Percentiles rank a stretch among this genome's conserved stretches.
Conservation (phyloP, 2,888 invertebrate genomes). For the Dexiosoma caninum region DNA sequence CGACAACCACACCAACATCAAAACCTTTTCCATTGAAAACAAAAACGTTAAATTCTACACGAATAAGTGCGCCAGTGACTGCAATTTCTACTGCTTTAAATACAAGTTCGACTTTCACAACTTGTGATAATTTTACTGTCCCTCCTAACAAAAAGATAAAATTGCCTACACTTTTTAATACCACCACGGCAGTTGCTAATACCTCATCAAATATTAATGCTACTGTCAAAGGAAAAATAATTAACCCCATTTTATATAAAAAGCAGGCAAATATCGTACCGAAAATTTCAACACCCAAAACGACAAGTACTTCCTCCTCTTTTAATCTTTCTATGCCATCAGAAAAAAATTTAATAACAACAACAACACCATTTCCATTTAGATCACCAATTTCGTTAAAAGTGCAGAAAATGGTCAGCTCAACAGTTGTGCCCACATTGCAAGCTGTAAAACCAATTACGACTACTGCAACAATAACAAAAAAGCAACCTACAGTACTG, state of each 20-base stretch:
- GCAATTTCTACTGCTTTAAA: not conserved
- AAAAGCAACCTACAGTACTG: not conserved
- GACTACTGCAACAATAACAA: not conserved
- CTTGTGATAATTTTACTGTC: not conserved
- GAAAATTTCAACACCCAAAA: constrained; percentile 17
- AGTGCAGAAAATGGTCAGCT: constrained; percentile 11
- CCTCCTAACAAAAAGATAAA: constrained; percentile 11
- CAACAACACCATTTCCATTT: not conserved
- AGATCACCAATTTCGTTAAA: constrained; percentile 3
- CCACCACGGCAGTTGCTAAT: not conserved
- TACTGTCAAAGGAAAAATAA: not conserved
- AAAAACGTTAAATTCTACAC: not conserved
- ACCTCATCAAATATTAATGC: not conserved
- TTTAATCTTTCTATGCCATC: not conserved
- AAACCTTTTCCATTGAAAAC: not conserved
- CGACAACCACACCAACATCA: not conserved
- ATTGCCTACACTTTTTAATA: constrained; percentile 9
- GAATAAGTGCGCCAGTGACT: not conserved
- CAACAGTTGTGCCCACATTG: not conserved
- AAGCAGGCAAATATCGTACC: constrained; percentile 11
- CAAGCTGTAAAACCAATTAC: constrained; percentile 9
- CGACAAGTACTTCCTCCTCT: not conserved
- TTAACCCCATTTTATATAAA: constrained; percentile 12
- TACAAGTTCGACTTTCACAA: not conserved
- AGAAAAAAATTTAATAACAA: not conserved